A percentile compares a stretch with the other conserved stretches of the same genome.
Conservation (phyloP, 2,797 vertebrate genomes). For the Xiphorhynchus erythropygius region DNA sequence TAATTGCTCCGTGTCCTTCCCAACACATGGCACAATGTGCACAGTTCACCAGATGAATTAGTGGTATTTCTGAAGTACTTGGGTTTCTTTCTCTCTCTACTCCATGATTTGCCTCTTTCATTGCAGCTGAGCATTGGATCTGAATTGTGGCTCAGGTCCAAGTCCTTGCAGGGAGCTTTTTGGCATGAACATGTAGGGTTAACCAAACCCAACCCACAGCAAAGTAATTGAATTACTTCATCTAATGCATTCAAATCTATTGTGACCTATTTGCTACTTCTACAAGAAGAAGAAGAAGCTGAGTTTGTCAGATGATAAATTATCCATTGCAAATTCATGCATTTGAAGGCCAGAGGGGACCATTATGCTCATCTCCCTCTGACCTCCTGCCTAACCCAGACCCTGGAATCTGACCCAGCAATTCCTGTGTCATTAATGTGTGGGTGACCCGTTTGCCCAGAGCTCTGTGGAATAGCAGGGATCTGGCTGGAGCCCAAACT, state of each 20-base stretch:
- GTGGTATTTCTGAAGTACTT: not conserved
- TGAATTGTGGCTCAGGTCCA: not conserved
- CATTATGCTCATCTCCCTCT: not conserved
- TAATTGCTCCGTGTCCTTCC: not conserved
- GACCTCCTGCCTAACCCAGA: not conserved
- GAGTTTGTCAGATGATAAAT: slow-evolving; percentile 35
- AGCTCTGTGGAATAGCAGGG: not conserved
- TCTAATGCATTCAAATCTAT: slow-evolving; percentile 36
- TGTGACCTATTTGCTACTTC: slow-evolving; percentile 7
- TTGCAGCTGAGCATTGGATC: not conserved
- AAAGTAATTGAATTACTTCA: slow-evolving; percentile 2
- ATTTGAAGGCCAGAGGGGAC: slow-evolving; percentile 28
- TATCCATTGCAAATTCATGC: slow-evolving; percentile 4
- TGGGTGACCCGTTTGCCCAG: not conserved
- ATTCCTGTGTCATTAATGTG: not conserved
- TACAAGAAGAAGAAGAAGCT: not conserved
- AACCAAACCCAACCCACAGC: slow-evolving; percentile 42
- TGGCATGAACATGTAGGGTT: not conserved
- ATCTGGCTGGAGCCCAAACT: not conserved
- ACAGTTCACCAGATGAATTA: not conserved
- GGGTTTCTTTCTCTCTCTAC: not conserved
- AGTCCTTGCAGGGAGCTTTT: not conserved
- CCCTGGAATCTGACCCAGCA: not conserved
- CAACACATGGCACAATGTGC: not conserved
- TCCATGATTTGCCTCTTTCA: not conserved